Conservation (phyloP, 92 coral and sea anemone genomes). For the Paramuricea clavata region DNA sequence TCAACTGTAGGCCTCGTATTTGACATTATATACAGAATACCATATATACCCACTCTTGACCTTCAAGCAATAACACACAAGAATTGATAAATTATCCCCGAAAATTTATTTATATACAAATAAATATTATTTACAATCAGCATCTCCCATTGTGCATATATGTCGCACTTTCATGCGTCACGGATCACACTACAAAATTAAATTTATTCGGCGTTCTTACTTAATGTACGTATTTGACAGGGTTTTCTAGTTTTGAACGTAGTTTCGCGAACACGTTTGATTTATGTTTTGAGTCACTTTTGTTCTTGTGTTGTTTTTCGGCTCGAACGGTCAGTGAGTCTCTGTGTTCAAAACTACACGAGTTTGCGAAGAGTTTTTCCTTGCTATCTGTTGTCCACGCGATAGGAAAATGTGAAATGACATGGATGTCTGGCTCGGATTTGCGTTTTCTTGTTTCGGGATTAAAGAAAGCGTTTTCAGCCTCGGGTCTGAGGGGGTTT, state of each 20-base stretch:
- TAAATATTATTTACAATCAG: too few relatives aligned
- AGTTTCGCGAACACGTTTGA: conserved; percentile 8
- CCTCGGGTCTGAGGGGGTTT: background rate
- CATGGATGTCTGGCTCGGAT: conserved; percentile 23
- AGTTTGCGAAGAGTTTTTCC: too few relatives aligned
- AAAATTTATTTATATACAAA: too few relatives aligned
- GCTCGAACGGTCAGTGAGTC: conserved; percentile 12
- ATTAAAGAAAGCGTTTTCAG: background rate
- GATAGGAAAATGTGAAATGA: background rate
- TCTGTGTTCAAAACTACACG: conserved; percentile 29
- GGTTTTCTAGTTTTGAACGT: conserved; percentile 12
- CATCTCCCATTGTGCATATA: too few relatives aligned
- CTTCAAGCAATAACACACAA: too few relatives aligned
- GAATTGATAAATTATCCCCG: too few relatives aligned
- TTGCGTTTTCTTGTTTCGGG: conserved; percentile 25
- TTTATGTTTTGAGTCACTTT: background rate
- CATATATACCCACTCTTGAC: too few relatives aligned
- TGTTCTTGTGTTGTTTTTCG: background rate
- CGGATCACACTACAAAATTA: too few relatives aligned
- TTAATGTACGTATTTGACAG: background rate
- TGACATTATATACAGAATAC: too few relatives aligned
- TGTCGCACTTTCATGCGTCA: too few relatives aligned
- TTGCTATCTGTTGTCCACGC: background rate
- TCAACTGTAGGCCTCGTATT: too few relatives aligned
- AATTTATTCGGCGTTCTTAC: background rate